These are phyloP conservation scores for Drosophila repleta DNA, from an alignment of 1,140 invertebrate species.

Conservation along the genomic window DNA sequence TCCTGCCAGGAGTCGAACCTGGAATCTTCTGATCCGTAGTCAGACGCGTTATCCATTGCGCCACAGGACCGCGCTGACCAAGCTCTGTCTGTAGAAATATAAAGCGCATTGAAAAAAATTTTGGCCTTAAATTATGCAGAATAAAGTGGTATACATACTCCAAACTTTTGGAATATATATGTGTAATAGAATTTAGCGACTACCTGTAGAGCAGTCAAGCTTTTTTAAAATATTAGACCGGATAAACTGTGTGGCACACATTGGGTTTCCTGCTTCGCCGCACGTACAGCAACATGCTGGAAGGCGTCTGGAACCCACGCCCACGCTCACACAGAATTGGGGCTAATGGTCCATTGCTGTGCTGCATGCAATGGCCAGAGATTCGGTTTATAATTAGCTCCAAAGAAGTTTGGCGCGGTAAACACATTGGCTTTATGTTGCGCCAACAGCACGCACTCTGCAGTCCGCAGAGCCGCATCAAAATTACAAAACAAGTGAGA, in stretches of 20 bases:
- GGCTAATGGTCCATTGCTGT: conserved; percentile 74
- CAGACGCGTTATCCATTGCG: conserved; percentile 90
- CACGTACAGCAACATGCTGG: conserved; percentile 21
- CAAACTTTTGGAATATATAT: neutral
- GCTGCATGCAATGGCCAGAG: conserved; percentile 46
- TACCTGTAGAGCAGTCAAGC: neutral
- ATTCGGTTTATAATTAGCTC: conserved; percentile 72
- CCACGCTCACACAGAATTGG: conserved; percentile 51
- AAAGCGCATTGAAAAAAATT: no score
- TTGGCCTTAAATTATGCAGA: no score
- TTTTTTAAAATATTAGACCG: neutral
- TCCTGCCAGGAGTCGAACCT: conserved; percentile 90
- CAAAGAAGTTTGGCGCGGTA: conserved; percentile 73
- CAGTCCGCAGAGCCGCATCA: conserved; percentile 17
- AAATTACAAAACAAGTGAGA: conserved; percentile 37
- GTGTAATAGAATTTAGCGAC: neutral
- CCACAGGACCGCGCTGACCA: conserved; percentile 86
- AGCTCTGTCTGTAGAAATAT: no score
- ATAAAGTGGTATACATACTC: no score
- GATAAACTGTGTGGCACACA: neutral
- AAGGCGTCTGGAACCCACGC: neutral
- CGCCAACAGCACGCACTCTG: conserved; percentile 38
- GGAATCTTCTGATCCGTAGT: conserved; percentile 90
- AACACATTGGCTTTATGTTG: conserved; percentile 71
- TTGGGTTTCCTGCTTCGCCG: conserved; percentile 18